Evolutionary conservation across 2,113 vertebrate genomes (phyloP), one percentile per base, ranked within the genome.

Genomic region (Herpailurus yagouaroundi): DNA sequence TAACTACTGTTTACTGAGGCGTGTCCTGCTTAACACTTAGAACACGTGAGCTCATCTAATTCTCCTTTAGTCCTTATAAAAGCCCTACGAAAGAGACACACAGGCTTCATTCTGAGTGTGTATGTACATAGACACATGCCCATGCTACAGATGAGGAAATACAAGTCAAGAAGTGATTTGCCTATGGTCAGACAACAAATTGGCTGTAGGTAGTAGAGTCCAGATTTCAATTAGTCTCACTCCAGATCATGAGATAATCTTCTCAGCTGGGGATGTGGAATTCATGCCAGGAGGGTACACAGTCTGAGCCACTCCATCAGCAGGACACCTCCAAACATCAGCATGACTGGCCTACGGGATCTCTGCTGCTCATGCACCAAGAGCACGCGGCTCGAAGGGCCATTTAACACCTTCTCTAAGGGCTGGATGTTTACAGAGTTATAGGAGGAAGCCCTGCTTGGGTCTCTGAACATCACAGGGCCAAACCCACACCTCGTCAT

Each of bases 1-100:
- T 7, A 21, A 50, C 21, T 31, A 2, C 79, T 60, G 8, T 8
- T 69, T 12, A 16, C 45, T 1, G 52, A 48, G 15, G 25, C 0
- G 0, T 1, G 60, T 36, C n/a, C 10, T 7, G 36, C 41, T 41
- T 33, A 38, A 6, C 13, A 18, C 77, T 57, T 9, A 84, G 88
- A 66, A 14, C 14, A 55, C 0, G 3, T 0, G 10, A 31, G 16
- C 57, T 73, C 2, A 11, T 60, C 66, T 33, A 23, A 16, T 8
- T 57, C 21, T n/a, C 36, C 36, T 31, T 19, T 29, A 68, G n/a
- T 38, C 69, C 50, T 77, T 5, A 0, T 23, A 52, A n/a, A 12
- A 16, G 81, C 18, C 68, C 36, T 14, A 0, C 4, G 33, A 71
- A 36, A 10, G 8, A 31, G 45, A 52, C 1, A 4, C 41, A 48